phyloP scores from a whole-genome alignment of 2,888 invertebrate species.

The Chesias legatella region DNA sequence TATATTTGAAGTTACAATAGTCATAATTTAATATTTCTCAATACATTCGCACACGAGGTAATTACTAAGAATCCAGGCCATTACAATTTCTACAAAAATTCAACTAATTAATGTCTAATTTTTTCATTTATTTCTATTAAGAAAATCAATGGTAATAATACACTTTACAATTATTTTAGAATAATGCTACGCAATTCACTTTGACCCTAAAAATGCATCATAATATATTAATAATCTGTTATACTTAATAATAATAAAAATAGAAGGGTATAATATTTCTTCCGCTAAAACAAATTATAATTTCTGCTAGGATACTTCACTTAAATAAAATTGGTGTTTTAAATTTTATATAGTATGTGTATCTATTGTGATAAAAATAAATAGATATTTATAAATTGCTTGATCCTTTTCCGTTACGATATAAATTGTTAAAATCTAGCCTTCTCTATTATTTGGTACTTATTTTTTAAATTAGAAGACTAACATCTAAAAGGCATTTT shows the following conservation, averaged over 20 bases:
- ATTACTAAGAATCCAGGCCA: constrained; percentile 18
- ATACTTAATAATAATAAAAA: too few species aligned
- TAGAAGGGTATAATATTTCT: too few species aligned
- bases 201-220: constrained; percentile 17
- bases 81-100: constrained; percentile 20
- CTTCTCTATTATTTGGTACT: constrained; percentile 30
- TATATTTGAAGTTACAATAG: too few species aligned
- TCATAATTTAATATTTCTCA: not conserved
- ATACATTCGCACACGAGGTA: constrained; percentile 1
- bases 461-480: constrained; percentile 27
- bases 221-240: too few species aligned
- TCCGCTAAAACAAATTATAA: too few species aligned
- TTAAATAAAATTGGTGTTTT: constrained; percentile 7
- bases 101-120: constrained; percentile 14
- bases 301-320: not conserved
- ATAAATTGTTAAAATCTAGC: constrained; percentile 33
- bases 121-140: constrained; percentile 29
- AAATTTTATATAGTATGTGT: too few species aligned
- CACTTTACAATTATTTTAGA: constrained; percentile 75
- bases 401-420: constrained; percentile 6
- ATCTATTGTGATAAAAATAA: not conserved
- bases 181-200: constrained; percentile 71
- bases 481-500: constrained; percentile 29
- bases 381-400: constrained; percentile 3
- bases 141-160: constrained; percentile 52